Conservation (phyloP, 2,888 invertebrate genomes). For the Nephrotoma guestfalica region DNA sequence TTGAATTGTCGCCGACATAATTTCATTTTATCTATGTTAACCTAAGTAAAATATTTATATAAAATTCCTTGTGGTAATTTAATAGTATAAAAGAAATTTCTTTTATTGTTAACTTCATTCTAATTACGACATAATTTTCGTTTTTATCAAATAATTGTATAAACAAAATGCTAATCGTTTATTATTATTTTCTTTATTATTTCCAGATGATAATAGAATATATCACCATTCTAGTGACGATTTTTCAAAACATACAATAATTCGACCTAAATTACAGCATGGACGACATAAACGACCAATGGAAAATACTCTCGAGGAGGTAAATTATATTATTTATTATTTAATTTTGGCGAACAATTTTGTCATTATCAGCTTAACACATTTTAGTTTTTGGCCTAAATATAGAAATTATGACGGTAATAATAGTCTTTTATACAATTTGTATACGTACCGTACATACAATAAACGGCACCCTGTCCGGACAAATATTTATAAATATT, state of each 20-base stretch:
- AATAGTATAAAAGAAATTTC: background rate
- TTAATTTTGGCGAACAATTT: background rate
- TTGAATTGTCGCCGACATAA: background rate
- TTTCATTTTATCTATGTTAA: background rate
- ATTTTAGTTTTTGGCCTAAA: background rate
- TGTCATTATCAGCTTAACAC: background rate
- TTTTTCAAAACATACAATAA: background rate
- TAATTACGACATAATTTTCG: background rate
- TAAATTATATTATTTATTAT: constrained; percentile 20
- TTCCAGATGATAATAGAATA: constrained; percentile 2
- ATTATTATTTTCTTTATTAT: background rate
- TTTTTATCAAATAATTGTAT: background rate
- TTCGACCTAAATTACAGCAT: constrained; percentile 58
- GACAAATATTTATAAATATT: background rate
- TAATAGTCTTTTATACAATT: background rate
- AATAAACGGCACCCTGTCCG: background rate
- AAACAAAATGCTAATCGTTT: background rate
- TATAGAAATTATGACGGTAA: background rate
- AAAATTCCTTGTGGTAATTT: background rate
- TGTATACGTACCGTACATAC: background rate
- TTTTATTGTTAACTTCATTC: background rate
- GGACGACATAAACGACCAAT: constrained; percentile 59
- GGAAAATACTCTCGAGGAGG: constrained; percentile 52
- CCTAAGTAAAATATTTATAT: background rate
- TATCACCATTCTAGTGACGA: background rate